Evolutionary conservation across 2,797 vertebrate species (phyloP).

Genomic region (Chaenodraco wilsoni): DNA sequence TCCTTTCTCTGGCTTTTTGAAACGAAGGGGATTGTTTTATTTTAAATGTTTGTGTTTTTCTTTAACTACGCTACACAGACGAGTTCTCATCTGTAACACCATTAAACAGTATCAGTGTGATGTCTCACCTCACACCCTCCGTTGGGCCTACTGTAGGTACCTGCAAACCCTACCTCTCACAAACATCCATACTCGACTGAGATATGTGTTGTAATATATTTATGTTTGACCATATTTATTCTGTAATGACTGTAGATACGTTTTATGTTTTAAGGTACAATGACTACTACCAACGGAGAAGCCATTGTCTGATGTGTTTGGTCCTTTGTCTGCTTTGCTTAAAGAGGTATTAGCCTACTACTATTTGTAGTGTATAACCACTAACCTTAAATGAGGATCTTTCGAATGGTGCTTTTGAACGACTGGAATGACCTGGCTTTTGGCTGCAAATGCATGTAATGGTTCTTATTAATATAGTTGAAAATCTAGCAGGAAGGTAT

Average conservation of each 20-base stretch:
- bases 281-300: constrained; percentile 65
- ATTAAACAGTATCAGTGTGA: constrained; percentile 55
- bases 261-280: constrained; percentile 63
- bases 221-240: constrained; percentile 87
- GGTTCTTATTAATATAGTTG: constrained; percentile 46
- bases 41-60: constrained; percentile 12
- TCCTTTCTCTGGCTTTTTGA: constrained; percentile 6
- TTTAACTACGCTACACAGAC: constrained; percentile 19
- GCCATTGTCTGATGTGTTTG: constrained; percentile 60
- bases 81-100: constrained; percentile 61
- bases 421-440: constrained; percentile 80
- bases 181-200: constrained; percentile 75
- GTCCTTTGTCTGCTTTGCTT: constrained; percentile 51
- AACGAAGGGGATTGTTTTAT: constrained; percentile 9
- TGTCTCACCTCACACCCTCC: constrained; percentile 50
- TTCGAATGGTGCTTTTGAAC: constrained; percentile 80
- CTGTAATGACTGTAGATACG: constrained; percentile 75
- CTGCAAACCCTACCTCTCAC: constrained; percentile 84
- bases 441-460: constrained; percentile 31
- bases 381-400: constrained; percentile 70
- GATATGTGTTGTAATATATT: constrained; percentile 77
- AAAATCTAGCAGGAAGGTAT: constrained; percentile 39
- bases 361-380: constrained; percentile 70
- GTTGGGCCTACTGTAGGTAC: constrained; percentile 58
- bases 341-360: constrained; percentile 57